A percentile compares a stretch with the other conserved stretches of the same genome.
Evolutionary conservation across 2,113 vertebrate genomes (phyloP).

Genomic region (Galemys pyrenaicus): DNA sequence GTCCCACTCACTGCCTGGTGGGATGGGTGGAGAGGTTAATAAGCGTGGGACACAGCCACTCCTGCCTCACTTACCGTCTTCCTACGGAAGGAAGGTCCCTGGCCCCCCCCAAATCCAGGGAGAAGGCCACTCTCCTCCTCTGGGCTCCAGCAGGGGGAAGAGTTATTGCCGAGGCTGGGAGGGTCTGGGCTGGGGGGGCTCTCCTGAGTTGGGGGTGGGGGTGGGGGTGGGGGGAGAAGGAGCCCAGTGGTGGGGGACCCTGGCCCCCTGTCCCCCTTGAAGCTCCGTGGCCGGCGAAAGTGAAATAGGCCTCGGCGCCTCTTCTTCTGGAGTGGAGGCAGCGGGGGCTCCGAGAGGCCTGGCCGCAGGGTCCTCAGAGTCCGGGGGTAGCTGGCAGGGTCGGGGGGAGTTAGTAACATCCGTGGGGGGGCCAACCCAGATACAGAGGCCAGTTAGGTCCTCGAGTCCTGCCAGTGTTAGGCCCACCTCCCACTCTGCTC

Average conservation of each 20-base stretch:
- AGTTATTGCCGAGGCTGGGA: slow-evolving; percentile 72
- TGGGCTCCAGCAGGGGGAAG: slow-evolving; percentile 78
- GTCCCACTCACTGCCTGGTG: not conserved
- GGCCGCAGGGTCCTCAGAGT: slow-evolving; percentile 74
- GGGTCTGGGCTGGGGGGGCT: slow-evolving; percentile 65
- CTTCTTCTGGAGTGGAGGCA: slow-evolving; percentile 82
- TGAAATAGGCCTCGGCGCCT: slow-evolving; percentile 83
- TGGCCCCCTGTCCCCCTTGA: slow-evolving; percentile 78
- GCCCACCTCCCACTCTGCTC: not conserved
- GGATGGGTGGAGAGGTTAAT: not conserved
- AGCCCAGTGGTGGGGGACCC: slow-evolving; percentile 75
- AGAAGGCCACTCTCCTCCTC: slow-evolving; percentile 78
- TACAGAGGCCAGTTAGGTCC: not conserved
- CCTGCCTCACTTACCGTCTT: slow-evolving; percentile 53
- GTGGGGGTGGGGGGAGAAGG: slow-evolving; percentile 78
- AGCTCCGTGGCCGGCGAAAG: slow-evolving; percentile 81
- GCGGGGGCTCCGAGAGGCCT: slow-evolving; percentile 54
- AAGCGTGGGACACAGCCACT: rapidly evolving
- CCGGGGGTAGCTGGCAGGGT: slow-evolving; percentile 76
- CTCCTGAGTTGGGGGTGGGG: slow-evolving; percentile 74
- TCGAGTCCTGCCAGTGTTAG: not conserved
- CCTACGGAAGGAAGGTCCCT: slow-evolving; percentile 65
- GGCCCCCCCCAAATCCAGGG: slow-evolving; percentile 80
- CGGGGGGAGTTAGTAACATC: not conserved
- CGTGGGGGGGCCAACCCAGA: not conserved